Conservation (phyloP, 2,797 vertebrate genomes). For the Anguilla megastoma region DNA sequence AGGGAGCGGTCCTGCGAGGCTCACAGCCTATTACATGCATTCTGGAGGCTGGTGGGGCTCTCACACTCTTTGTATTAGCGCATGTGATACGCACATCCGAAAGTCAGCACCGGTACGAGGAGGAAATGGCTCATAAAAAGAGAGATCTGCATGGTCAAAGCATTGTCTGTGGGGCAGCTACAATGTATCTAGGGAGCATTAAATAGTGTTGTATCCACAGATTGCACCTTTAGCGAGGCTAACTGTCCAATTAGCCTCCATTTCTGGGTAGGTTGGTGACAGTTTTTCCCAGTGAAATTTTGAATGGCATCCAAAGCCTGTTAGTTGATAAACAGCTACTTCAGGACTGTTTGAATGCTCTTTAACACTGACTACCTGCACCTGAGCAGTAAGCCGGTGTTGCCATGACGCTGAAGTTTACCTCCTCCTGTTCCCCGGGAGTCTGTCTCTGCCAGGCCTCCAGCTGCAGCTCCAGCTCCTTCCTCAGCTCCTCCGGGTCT, state of each 20-base stretch:
- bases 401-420: constrained; percentile 50
- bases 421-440: constrained; percentile 81
- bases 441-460: constrained; percentile 83
- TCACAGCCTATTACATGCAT: background rate
- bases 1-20: background rate
- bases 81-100: background rate
- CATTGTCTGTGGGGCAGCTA: too few species aligned
- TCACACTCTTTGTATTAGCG: background rate
- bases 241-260: background rate
- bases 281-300: background rate
- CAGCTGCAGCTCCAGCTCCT: constrained; percentile 88
- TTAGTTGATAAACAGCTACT: background rate
- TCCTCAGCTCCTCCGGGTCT: constrained; percentile 82
- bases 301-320: background rate
- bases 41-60: background rate
- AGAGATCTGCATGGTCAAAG: too few species aligned
- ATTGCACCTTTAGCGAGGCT: background rate
- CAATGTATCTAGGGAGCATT: too few species aligned
- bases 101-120: background rate
- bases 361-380: background rate
- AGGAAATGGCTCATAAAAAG: background rate
- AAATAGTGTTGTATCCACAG: too few species aligned
- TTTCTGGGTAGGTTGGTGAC: background rate
- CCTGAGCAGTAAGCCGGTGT: background rate
- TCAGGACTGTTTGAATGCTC: background rate